Evolutionary conservation across 2,888 invertebrate species (phyloP).

Genomic region (Ariolimax columbianus): DNA sequence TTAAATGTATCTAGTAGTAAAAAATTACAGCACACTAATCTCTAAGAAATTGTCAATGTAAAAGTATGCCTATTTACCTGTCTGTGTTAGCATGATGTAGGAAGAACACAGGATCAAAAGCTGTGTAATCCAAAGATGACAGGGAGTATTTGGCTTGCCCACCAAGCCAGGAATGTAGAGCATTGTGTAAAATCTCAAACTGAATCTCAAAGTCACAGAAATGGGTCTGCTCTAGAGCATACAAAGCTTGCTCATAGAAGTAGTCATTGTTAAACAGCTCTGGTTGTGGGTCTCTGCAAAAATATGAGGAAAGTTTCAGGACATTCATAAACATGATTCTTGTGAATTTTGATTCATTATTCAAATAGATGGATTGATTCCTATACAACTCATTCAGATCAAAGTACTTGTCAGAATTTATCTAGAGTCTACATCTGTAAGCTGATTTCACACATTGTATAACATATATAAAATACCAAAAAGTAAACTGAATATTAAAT

Average conservation of each 20-base stretch:
- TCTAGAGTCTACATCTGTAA: no score
- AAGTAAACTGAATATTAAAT: no score
- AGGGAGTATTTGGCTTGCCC: constrained; percentile 52
- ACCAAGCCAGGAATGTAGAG: constrained; percentile 56
- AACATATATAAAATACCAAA: no score
- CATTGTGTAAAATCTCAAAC: constrained; percentile 57
- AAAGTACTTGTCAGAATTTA: no score
- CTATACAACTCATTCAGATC: no score
- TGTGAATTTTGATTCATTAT: no score
- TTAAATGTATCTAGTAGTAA: no score
- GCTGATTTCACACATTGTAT: no score
- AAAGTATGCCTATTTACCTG: constrained; percentile 24
- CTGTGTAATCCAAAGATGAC: constrained; percentile 58
- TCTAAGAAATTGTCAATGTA: neutral
- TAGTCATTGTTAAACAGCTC: constrained; percentile 50
- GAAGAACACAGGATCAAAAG: constrained; percentile 60
- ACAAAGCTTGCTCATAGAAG: constrained; percentile 54
- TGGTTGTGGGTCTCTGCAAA: constrained; percentile 51
- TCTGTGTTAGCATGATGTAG: constrained; percentile 58
- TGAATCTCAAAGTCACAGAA: constrained; percentile 60
- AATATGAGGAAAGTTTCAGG: neutral
- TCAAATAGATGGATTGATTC: no score
- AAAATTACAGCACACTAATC: no score
- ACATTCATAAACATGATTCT: neutral
- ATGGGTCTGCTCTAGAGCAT: constrained; percentile 57